Evolutionary conservation across 2,113 vertebrate species (phyloP), one percentile per base, ranked within the genome.

Genomic region (Paramisgurnus dabryanus): DNA sequence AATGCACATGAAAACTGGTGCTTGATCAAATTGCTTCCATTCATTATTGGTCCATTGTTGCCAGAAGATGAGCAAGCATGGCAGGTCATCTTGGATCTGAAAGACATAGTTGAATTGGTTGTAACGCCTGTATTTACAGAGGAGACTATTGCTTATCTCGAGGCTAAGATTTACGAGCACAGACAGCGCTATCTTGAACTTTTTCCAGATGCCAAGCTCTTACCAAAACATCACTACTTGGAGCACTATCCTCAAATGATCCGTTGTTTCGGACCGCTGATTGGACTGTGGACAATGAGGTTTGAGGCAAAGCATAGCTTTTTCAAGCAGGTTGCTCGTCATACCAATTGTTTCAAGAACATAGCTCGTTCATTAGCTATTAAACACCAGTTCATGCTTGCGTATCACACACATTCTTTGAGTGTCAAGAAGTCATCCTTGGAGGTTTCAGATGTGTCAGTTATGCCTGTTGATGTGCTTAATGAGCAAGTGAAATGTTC

Each of bases 381-480:
- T 43, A 67, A 67, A 67, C 65, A 67, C 40, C 40, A 65, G 13
- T 40, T 65, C 63, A 7, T 2, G 6, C 9, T 47, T 4, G 12
- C 50, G 4, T 53, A 53, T 53, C 9, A 43, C 17, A 67, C 17
- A 43, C 40, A 67, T 43, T 67, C 65, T 15, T 67, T 0, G 1
- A 67, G 65, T 67, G 1, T 67, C 7, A 81, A 81, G 45, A 81
- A 77, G 13, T 85, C 73, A 18, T 58, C 15, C 18, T 72, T 80
- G 50, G 74, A 76, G 40, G 82, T 83, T 53, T 57, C 58, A n/a
- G 50, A 83, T 67, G 22, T 78, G 8, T 81, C 80, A 80, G 8
- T 80, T 11, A 68, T 86, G 60, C 80, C 68, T 84, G 67, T 84
- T 63, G 63, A 80, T 83, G 83, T 86, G 13, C 43, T 84, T 50